These are phyloP conservation scores for Actias luna DNA, from an alignment of 2,888 invertebrate genomes.

Conservation along the genomic window DNA sequence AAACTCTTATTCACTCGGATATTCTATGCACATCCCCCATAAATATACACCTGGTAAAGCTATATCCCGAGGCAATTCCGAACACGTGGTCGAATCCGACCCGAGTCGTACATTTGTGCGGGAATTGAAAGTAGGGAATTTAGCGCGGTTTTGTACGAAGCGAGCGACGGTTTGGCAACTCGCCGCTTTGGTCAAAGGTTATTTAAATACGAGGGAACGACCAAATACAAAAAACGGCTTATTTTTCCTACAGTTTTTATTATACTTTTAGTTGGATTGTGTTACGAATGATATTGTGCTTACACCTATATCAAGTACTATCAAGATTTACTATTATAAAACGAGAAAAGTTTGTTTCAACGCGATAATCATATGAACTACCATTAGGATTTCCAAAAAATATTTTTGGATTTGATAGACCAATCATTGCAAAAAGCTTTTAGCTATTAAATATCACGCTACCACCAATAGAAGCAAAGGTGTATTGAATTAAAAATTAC, in stretches of 20 bases:
- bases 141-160: constrained; percentile 22
- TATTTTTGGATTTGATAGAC: too few species aligned
- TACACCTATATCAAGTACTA: not conserved
- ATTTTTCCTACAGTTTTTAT: not conserved
- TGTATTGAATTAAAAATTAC: too few species aligned
- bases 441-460: too few species aligned
- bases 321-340: too few species aligned
- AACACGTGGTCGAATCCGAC: constrained; percentile 30
- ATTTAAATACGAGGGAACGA: constrained; percentile 15
- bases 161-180: constrained; percentile 17
- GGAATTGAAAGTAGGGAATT: constrained; percentile 42
- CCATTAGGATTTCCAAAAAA: too few species aligned
- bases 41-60: constrained; percentile 27
- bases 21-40: constrained; percentile 37
- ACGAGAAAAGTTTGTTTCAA: too few species aligned
- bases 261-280: not conserved
- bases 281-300: not conserved
- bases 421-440: too few species aligned
- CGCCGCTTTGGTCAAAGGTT: constrained; percentile 19
- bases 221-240: not conserved
- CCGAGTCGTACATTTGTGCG: constrained; percentile 27
- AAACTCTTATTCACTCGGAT: constrained; percentile 5
- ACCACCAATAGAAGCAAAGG: too few species aligned
- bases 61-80: constrained; percentile 28
- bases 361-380: too few species aligned